Base-by-base conservation (phyloP, 2,797 vertebrate species). In the Anableps anableps region DNA sequence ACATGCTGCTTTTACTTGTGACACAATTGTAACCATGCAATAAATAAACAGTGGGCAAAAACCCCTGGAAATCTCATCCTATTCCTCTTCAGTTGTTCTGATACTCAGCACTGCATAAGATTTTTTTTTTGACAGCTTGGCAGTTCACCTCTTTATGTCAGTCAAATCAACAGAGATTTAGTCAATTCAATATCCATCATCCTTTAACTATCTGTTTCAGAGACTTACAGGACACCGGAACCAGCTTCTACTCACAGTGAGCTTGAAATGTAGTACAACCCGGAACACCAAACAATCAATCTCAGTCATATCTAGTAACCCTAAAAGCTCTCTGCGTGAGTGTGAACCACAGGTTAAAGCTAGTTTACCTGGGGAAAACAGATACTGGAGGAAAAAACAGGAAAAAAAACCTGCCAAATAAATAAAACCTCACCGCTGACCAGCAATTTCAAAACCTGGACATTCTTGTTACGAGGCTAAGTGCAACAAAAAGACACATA, bases 111-210 rank as follows among this genome's bases (percentile, higher is more conserved):
- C 29, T 48, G 5, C 17, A 8, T 34, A 36, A 36, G 58, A 47
- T 72, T 78, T 48, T 26, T 48, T 26, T 26, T 73, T 73, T 62
- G 53, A 73, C 77, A 72, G 19, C 41, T 45, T 71, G 26, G 5
- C n/a, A 72, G 23, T 19, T 73, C 29, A 48, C 23, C 29, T 62
- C 14, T 79, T 36, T 62, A 62, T 48, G 31, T 62, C 41, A 62
- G 55, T 79, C 43, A 50, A 21, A 62, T 79, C 43, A 79, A 19
- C 70, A 47, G 41, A 47, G 58, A 68, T 68, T 77, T 36, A 38
- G 66, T 36, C 38, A 4, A 66, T 76, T 62, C 43, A 50, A 66
- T 60, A 62, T 6, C n/a, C 38, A 21, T 47, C 74, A 60, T 45
- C 43, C 31, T 36, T 16, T 66, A 66, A 50, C n/a, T 31, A 16